Evolutionary conservation across 1,140 invertebrate genomes (phyloP).

Genomic region (Calliphora vicina): DNA sequence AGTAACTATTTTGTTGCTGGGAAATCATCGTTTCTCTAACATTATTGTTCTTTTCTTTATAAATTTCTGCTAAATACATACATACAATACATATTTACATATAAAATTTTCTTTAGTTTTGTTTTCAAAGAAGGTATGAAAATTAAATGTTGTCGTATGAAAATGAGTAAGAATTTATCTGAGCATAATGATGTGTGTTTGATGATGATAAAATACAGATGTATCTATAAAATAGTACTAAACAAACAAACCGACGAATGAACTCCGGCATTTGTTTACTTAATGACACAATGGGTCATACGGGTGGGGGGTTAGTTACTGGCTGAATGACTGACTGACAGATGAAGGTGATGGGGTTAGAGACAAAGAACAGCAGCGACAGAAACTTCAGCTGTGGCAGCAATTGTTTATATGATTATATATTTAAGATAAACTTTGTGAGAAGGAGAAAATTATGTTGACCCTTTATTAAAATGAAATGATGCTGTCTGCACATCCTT

Average conservation of each 20-base stretch:
- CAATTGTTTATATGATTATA: too few relatives aligned
- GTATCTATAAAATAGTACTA: neutral
- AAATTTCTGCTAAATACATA: too few relatives aligned
- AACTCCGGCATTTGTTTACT: neutral
- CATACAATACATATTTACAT: too few relatives aligned
- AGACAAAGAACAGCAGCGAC: neutral
- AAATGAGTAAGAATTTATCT: neutral
- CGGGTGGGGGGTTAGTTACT: neutral
- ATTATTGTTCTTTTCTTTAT: too few relatives aligned
- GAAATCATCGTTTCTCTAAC: too few relatives aligned
- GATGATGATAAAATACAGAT: slow-evolving; percentile 1
- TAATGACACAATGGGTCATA: neutral
- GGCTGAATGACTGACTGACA: neutral
- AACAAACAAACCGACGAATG: neutral
- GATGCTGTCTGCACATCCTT: neutral
- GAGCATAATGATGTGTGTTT: neutral
- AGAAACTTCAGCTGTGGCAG: neutral
- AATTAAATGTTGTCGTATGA: neutral
- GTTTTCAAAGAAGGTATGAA: neutral
- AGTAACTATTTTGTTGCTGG: too few relatives aligned
- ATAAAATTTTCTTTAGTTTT: neutral
- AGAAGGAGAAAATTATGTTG: neutral
- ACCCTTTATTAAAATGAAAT: slow-evolving; percentile 2
- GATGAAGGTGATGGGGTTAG: neutral
- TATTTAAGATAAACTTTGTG: too few relatives aligned